Base-by-base conservation (phyloP, 2,888 invertebrate genomes). In the Calliopum simillimum region DNA sequence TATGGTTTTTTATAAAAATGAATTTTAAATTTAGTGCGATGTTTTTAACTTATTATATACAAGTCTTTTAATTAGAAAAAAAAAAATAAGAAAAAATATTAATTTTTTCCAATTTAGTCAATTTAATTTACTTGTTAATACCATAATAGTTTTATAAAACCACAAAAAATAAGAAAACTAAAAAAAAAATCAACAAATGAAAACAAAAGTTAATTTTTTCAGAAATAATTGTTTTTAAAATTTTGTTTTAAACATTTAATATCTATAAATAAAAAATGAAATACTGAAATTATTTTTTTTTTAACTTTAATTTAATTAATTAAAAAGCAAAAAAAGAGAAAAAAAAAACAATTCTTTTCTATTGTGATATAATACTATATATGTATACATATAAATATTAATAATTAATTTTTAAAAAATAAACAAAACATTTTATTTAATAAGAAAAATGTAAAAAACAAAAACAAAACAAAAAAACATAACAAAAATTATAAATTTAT, bases 361-460 rank as follows among this genome's bases (percentile, higher is more conserved):
- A 82, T 84, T 82, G 82, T 82, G 82, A 82, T 82, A 82, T 82
- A 81, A 82, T 81, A 80, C 78, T 80, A 75, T 73, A 73, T 67
- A 66, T 16, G 47, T 55, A 51, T 56, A 21, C 13, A 69, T 63
- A 63, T 62, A 59, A 33, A 69, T 62, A 69, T 21, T 43, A 44
- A 61, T 61, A 61, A 46, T 51, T 21, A 72, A 71, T 75, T 33
- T 72, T 75, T 74, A 33, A 33, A n/a, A 68, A 59, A 69, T 74
- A 69, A 74, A 74, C 71, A 51, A 66, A 76, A 77, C 61, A 67
- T 66, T 70, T 66, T 66, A 62, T 70, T 70, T 62, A 46, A 55
- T 65, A 69, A 69, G 59, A 61, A 41, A 61, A 46, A 58, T 58
- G 55, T 46, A 19, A 55, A 51, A 33, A 51, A 19, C 25, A 64